Evolutionary conservation across 2,113 vertebrate genomes (phyloP), one percentile per base, ranked within the genome.

Genomic region (Calonectris borealis): DNA sequence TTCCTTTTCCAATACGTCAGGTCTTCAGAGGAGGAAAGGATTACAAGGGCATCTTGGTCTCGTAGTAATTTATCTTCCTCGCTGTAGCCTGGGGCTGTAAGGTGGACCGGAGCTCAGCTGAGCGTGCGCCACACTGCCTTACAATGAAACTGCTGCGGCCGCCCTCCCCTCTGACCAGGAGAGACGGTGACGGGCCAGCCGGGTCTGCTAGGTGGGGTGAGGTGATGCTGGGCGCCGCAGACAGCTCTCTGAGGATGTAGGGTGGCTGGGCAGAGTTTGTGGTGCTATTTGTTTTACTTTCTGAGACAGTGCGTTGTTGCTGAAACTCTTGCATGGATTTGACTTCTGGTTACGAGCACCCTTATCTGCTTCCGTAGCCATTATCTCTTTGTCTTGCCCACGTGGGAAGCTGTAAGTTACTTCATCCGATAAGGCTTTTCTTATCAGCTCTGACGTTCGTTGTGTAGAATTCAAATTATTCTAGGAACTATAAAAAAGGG

Each of bases 371-470:
- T 27, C 40, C 88, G 61, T n/a, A 55, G 72, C 93, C 78, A 42
- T 87, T 79, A 96, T 76, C 90, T 95, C 66, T 96, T 93, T 83
- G 79, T 92, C 86, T 90, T 55, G 72, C 70, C 83, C 68, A 7
- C 7, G 20, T 86, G 71, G 85, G 68, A 94, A 96, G 77, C 96
- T 84, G 14, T 79, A 73, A 76, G 38, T 95, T 92, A 34, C 90
- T 95, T 70, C 81, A 66, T 87, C 87, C 3, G 73, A 86, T 88
- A 82, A 89, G 44, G 69, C 57, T 80, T 77, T 80, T 85, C 86
- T 81, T 96, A 96, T 93, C 93, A 78, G 72, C 76, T 69, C 52
- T 85, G 83, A 79, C 29, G 2, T 89, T 94, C 94, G 60, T 86
- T 93, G 75, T 65, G 66, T 36, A 26, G 72, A 71, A 81, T 61